Conservation (phyloP, 2,888 invertebrate genomes). For the Muscina levida region DNA sequence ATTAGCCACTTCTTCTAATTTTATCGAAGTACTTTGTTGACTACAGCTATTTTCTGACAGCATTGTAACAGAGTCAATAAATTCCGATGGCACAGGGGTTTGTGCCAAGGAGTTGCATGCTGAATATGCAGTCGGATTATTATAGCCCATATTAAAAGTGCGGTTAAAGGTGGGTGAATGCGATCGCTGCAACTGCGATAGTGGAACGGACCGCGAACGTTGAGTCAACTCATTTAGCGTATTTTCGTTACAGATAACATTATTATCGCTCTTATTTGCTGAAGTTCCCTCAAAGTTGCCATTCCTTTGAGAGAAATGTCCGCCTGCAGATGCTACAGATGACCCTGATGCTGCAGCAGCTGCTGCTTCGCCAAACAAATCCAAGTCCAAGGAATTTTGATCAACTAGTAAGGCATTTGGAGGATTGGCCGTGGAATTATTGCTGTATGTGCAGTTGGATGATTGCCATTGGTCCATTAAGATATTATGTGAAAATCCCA, state of each 20-base stretch:
- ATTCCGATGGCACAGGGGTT: slow-evolving; percentile 86
- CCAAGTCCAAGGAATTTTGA: slow-evolving; percentile 77
- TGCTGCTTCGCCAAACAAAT: slow-evolving; percentile 71
- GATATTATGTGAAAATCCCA: slow-evolving; percentile 54
- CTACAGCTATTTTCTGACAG: slow-evolving; percentile 76
- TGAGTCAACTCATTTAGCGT: slow-evolving; percentile 66
- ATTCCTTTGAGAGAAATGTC: background rate
- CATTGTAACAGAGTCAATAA: slow-evolving; percentile 84
- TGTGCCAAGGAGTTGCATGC: slow-evolving; percentile 85
- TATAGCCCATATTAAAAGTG: slow-evolving; percentile 59
- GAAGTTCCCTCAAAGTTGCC: background rate
- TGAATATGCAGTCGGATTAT: slow-evolving; percentile 72
- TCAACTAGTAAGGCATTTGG: slow-evolving; percentile 69
- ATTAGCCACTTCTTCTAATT: slow-evolving; percentile 68
- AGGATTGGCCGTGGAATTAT: slow-evolving; percentile 60
- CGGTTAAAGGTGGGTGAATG: slow-evolving; percentile 76
- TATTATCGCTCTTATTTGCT: slow-evolving; percentile 39
- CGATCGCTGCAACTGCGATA: slow-evolving; percentile 78
- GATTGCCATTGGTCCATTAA: slow-evolving; percentile 57
- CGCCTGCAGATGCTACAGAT: slow-evolving; percentile 36
- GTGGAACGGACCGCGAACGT: slow-evolving; percentile 90
- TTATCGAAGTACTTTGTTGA: slow-evolving; percentile 69
- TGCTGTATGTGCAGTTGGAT: slow-evolving; percentile 33
- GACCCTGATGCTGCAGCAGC: slow-evolving; percentile 50
- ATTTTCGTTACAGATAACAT: slow-evolving; percentile 51